Base-by-base conservation (phyloP, 2,888 invertebrate species). In the Agriotes lineatus region DNA sequence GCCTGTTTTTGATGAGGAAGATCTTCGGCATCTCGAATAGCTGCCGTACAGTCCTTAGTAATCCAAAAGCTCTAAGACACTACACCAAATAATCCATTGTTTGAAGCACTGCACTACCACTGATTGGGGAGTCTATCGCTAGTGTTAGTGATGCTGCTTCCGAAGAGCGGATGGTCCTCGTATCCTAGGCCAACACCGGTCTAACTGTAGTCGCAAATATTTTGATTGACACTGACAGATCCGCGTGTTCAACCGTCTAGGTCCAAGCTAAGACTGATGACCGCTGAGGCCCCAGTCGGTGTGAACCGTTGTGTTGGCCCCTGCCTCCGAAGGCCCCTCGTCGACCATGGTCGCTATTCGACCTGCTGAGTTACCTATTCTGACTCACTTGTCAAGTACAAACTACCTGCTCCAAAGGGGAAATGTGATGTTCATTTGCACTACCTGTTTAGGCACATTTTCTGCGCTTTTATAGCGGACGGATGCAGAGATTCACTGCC, bases 1-100 rank as follows among this genome's bases (percentile, higher is more conserved):
- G 89, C 83, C 95, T 90, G 85, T 95, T 93, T 87, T 95, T 96
- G 81, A 96, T 94, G 80, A 95, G 86, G 86, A 95, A 96, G 86
- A 96, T 96, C 89, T 96, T 96, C 89, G 96, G 96, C 96, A 96
- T 96, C 80, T 81, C 86, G 52, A 48, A 20, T 30, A 12, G 18
- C 22, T 12, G n/a, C 18, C 57, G 25, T 42, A 54, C 45, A 62
- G 64, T 66, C 25, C 56, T 35, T 61, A 54, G 42, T 65, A 69
- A 70, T 70, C 70, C 70, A 67, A 66, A n/a, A 67, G 19, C 25
- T 45, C 22, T 18, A 35, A 45, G 37, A 44, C 59, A 69, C 56
- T 57, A 45, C 60, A 67, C 68, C 19, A 61, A 52, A 59, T 52
- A 70, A 67, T 70, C 70, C 70, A 65, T 69, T 37, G 59, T 64